Conservation (phyloP, 1,140 invertebrate species). For the Hormaphis cornu region DNA sequence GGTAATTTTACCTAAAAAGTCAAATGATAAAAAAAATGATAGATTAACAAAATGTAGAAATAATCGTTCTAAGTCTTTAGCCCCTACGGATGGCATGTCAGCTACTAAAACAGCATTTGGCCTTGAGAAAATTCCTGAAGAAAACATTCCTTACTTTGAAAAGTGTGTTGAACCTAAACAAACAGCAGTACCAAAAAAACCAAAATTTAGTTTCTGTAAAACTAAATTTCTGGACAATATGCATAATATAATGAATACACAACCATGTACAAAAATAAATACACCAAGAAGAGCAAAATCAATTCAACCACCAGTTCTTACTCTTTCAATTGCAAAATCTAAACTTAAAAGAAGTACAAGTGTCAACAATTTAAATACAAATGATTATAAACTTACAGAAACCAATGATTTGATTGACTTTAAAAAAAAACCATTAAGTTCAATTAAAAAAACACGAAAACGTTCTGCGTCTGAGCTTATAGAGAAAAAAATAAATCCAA, state of each 20-base stretch:
- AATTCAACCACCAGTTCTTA: background rate
- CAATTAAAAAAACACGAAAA: background rate
- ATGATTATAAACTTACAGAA: background rate
- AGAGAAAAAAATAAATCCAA: background rate
- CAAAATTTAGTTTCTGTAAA: conserved; percentile 3
- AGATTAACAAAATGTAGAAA: background rate
- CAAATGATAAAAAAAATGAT: background rate
- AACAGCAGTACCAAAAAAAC: background rate
- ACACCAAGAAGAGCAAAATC: conserved; percentile 4
- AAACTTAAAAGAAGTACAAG: conserved; percentile 10
- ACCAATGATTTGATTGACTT: background rate
- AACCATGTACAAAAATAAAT: background rate
- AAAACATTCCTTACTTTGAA: background rate
- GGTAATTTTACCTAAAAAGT: background rate
- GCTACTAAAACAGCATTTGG: background rate
- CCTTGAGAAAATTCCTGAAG: conserved; percentile 1
- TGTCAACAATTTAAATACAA: background rate
- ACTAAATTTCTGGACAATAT: background rate
- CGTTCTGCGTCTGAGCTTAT: background rate
- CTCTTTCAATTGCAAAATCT: background rate
- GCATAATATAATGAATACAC: background rate
- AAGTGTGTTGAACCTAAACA: background rate
- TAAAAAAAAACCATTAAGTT: background rate
- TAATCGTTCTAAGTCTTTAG: conserved; percentile 10
- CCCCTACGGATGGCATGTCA: background rate